Evolutionary conservation across 2,797 vertebrate genomes (phyloP).

Genomic region (Euthynnus affinis): DNA sequence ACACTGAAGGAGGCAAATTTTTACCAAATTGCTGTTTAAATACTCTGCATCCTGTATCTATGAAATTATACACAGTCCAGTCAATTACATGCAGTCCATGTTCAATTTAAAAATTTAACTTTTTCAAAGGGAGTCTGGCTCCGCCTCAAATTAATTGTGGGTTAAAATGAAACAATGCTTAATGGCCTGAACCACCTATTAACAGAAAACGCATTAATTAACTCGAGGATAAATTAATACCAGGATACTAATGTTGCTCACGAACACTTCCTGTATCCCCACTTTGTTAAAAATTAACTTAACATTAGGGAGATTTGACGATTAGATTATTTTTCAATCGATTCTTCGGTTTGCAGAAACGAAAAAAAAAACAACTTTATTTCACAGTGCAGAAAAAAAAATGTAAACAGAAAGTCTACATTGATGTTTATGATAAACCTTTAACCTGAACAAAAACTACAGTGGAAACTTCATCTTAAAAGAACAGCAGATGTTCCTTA

Average conservation of each 20-base stretch:
- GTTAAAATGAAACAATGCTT: conserved; percentile 30
- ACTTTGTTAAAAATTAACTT: background rate
- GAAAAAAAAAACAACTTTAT: conserved; percentile 10
- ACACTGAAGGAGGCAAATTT: background rate
- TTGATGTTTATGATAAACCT: background rate
- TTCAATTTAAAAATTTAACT: background rate
- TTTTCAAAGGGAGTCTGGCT: background rate
- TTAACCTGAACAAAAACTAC: background rate
- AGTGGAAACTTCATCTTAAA: background rate
- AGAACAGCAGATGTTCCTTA: background rate
- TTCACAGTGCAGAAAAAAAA: background rate
- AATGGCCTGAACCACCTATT: conserved; percentile 9
- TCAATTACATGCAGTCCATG: background rate
- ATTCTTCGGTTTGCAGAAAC: background rate
- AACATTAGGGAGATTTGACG: background rate
- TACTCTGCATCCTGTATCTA: background rate
- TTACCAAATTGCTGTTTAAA: background rate
- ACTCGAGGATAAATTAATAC: background rate
- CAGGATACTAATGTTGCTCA: background rate
- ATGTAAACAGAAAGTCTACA: background rate
- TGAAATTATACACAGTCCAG: background rate
- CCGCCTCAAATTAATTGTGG: background rate
- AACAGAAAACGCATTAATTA: conserved; percentile 8
- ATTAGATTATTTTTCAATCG: background rate
- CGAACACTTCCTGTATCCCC: too few species aligned